These are phyloP conservation scores for Atherinomorus stipes DNA, from an alignment of 2,113 vertebrate species.

Conservation along the genomic window DNA sequence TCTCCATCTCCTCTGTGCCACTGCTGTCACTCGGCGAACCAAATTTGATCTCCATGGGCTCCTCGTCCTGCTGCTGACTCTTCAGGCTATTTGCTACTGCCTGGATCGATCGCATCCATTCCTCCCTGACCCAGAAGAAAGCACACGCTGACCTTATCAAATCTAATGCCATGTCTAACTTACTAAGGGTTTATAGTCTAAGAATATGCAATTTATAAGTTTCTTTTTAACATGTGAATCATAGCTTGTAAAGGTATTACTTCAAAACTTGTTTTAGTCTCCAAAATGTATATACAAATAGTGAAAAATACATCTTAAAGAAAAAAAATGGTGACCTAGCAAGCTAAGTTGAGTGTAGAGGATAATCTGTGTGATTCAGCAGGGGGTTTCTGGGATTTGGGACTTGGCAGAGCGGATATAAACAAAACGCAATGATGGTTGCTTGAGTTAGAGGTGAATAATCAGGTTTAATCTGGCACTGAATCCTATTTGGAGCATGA, in stretches of 20 bases:
- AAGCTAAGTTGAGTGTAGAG: slow-evolving; percentile 27
- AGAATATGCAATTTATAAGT: not conserved
- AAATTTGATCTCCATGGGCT: slow-evolving; percentile 89
- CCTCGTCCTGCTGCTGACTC: slow-evolving; percentile 86
- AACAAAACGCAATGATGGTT: slow-evolving; percentile 45
- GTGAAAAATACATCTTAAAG: slow-evolving; percentile 13
- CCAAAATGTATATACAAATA: not conserved
- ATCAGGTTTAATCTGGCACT: slow-evolving; percentile 49
- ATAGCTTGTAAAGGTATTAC: too few relatives aligned
- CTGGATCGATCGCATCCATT: slow-evolving; percentile 95
- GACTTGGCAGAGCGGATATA: slow-evolving; percentile 51
- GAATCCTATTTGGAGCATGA: slow-evolving; percentile 45
- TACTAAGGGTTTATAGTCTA: not conserved
- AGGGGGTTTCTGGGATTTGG: slow-evolving; percentile 55
- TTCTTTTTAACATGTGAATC: not conserved
- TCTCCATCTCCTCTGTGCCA: slow-evolving; percentile 89
- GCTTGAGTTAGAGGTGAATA: slow-evolving; percentile 53
- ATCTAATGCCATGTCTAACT: not conserved
- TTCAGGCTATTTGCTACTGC: slow-evolving; percentile 93
- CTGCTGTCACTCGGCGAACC: slow-evolving; percentile 86
- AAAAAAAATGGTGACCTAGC: slow-evolving; percentile 9
- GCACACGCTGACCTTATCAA: slow-evolving; percentile 28
- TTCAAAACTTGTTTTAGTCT: too few relatives aligned
- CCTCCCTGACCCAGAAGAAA: slow-evolving; percentile 82
- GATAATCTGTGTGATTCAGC: slow-evolving; percentile 45